Evolutionary conservation across 2,797 vertebrate species (phyloP), one percentile per base, ranked within the genome.

Genomic region (Corythornis leucogaster): DNA sequence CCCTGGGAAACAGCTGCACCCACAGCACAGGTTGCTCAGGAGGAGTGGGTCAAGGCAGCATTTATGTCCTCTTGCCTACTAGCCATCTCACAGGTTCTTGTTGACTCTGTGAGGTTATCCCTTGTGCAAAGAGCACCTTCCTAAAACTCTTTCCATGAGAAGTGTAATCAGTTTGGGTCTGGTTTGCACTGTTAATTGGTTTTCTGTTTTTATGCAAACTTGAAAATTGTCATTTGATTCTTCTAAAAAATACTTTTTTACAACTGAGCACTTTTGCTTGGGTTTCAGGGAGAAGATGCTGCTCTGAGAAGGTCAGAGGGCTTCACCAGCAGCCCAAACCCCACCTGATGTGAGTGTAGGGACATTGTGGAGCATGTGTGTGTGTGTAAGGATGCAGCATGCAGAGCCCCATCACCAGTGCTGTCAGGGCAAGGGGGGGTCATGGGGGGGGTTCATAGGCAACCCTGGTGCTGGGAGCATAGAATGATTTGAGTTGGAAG

Each of bases 391-490:
- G 54, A 61, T 26, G 54, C 46, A 11, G 61, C 1, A 1, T 11
- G 33, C 1, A 2, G 25, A 68, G 25, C 30, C 21, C 62, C 77
- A 22, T 42, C 38, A 3, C 3, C 4, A 35, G 22, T 3, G 48
- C 48, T 25, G 64, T 33, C 15, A 8, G n/a, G 53, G 46, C 8
- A 5, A 53, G 12, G 45, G 4, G 4, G 24, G 48, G 8, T 12
- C 2, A 22, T 21, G 1, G 11, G 51, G 51, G 5, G 25, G 12
- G 38, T 75, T n/a, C 18, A 2, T 0, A 13, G 62, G 59, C 30
- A 57, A 31, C 48, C 15, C 43, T 22, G 30, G 30, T 2, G 10
- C 17, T 2, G 51, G 53, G 33, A 48, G 43, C 18, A 11, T 19
- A 54, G 25, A 51, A 51, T 26, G 15, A 26, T 26, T 51, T 51